Evolutionary conservation across 2,797 vertebrate species (phyloP).

Genomic region (Tarsius wallacei): DNA sequence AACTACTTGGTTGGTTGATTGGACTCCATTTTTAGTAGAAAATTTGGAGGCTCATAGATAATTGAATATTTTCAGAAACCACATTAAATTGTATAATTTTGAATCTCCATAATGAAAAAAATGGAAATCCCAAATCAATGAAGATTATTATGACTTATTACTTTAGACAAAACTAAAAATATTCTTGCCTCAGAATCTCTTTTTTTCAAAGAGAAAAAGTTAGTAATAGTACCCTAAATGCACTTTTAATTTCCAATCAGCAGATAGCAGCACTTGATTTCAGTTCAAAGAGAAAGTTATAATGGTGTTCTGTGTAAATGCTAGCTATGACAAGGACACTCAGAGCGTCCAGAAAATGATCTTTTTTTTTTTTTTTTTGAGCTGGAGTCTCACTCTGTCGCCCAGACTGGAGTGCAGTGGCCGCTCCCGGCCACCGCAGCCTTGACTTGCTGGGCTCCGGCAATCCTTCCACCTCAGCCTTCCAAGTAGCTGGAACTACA

Average conservation of each 20-base stretch:
- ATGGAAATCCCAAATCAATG: not conserved
- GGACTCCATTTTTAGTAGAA: not conserved
- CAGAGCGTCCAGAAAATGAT: constrained; percentile 9
- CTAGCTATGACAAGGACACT: not conserved
- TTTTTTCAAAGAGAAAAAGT: not conserved
- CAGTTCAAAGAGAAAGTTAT: not conserved
- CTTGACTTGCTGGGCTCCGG: too few relatives aligned
- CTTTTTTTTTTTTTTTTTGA: too few relatives aligned
- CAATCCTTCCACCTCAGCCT: too few relatives aligned
- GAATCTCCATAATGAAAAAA: constrained; percentile 45
- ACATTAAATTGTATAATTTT: constrained; percentile 13
- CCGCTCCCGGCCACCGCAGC: too few relatives aligned
- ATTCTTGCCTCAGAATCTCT: not conserved
- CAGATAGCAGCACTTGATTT: constrained; percentile 84
- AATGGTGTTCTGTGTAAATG: not conserved
- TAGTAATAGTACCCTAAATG: not conserved
- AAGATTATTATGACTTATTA: not conserved
- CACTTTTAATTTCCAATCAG: constrained; percentile 62
- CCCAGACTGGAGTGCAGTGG: too few relatives aligned
- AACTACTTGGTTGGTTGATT: not conserved
- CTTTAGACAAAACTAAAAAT: constrained; percentile 17
- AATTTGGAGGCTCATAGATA: constrained; percentile 17
- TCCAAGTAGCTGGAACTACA: too few relatives aligned
- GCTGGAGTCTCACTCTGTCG: too few relatives aligned
- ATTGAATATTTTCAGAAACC: constrained; percentile 28